Evolutionary conservation across 2,888 invertebrate genomes (phyloP).

Genomic region (Lysandra bellargus): DNA sequence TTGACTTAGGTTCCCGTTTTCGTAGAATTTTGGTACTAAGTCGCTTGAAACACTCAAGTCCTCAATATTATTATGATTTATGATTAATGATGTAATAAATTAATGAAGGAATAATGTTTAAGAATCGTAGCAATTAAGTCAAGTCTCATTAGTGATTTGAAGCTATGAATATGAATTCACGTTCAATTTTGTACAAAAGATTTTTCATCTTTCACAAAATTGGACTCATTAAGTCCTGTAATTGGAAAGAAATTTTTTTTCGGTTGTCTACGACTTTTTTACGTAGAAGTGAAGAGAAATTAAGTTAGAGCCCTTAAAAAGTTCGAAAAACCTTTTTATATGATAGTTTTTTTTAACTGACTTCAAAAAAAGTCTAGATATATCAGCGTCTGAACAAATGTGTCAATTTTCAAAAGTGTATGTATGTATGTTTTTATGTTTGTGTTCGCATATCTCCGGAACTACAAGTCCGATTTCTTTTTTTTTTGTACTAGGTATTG

Average conservation of each 20-base stretch:
- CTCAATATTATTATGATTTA: background rate
- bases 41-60: background rate
- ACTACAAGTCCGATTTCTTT: too few relatives aligned
- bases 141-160: conserved; percentile 19
- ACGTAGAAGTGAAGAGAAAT: too few relatives aligned
- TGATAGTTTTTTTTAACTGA: too few relatives aligned
- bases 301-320: too few relatives aligned
- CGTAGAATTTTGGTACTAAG: background rate
- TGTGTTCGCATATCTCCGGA: too few relatives aligned
- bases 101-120: conserved; percentile 11
- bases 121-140: conserved; percentile 14
- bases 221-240: background rate
- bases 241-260: background rate
- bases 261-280: too few relatives aligned
- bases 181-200: background rate
- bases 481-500: too few relatives aligned
- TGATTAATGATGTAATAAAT: background rate
- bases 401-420: too few relatives aligned
- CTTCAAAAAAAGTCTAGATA: too few relatives aligned
- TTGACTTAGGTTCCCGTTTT: background rate
- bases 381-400: too few relatives aligned
- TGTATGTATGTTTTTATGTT: too few relatives aligned
- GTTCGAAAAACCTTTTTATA: too few relatives aligned
- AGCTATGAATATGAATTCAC: background rate
- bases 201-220: background rate